Evolutionary conservation across 2,888 invertebrate genomes (phyloP).

Genomic region (Nebria salina): DNA sequence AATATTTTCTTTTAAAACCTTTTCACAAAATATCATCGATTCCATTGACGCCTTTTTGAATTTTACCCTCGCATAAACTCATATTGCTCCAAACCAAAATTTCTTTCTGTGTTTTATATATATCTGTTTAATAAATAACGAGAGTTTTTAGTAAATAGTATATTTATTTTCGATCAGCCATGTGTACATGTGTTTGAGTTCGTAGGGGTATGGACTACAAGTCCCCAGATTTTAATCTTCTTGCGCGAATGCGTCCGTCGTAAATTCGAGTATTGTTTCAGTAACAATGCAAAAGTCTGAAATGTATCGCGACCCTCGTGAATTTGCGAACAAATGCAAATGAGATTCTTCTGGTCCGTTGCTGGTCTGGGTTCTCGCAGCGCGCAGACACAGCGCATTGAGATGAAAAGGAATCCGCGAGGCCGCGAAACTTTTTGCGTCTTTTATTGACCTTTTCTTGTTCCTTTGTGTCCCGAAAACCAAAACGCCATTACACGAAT

Average conservation of each 20-base stretch:
- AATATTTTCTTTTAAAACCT: background rate
- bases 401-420: slow-evolving; percentile 28
- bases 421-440: slow-evolving; percentile 29
- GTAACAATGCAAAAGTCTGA: slow-evolving; percentile 29
- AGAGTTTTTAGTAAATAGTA: no score
- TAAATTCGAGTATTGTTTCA: slow-evolving; percentile 40
- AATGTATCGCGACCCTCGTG: slow-evolving; percentile 24
- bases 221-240: slow-evolving; percentile 5
- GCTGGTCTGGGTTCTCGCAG: background rate
- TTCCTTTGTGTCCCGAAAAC: slow-evolving; percentile 30
- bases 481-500: background rate
- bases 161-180: no score
- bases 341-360: slow-evolving; percentile 12
- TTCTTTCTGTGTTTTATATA: no score
- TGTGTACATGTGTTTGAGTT: background rate
- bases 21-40: no score
- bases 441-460: slow-evolving; percentile 30
- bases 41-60: no score
- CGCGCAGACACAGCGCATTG: slow-evolving; percentile 17
- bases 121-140: no score
- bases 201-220: background rate
- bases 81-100: no score
- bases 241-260: slow-evolving; percentile 21
- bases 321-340: slow-evolving; percentile 41
- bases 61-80: no score